phyloP scores from a whole-genome alignment of 2,888 invertebrate genomes.

The Beris morrisii region DNA sequence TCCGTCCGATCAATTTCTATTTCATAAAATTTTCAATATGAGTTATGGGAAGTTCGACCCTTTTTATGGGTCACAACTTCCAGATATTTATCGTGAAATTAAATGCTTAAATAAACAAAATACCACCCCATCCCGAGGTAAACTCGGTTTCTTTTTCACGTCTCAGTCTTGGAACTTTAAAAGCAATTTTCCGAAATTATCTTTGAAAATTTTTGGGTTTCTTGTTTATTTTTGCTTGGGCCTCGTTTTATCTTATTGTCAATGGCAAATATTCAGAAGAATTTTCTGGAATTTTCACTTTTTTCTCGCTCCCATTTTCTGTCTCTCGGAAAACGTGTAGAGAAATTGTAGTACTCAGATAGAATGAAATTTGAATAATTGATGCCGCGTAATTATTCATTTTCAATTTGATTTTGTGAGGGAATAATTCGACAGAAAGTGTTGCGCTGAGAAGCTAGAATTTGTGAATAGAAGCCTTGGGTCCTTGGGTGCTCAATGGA shows the following conservation, averaged over 20 bases:
- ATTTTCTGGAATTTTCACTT: no score
- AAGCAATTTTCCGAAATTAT: constrained; percentile 24
- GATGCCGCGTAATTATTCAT: constrained; percentile 34
- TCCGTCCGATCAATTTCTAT: background rate
- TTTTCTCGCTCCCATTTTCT: no score
- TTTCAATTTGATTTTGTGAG: constrained; percentile 24
- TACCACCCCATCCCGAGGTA: background rate
- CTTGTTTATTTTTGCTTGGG: constrained; percentile 26
- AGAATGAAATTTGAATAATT: constrained; percentile 36
- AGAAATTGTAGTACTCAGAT: constrained; percentile 15
- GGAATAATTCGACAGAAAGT: background rate
- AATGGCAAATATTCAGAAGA: background rate
- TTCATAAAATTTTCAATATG: background rate
- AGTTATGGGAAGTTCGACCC: constrained; percentile 16
- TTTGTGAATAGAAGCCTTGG: no score
- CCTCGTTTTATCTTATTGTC: constrained; percentile 23
- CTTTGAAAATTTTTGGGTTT: constrained; percentile 17
- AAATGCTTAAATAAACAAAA: constrained; percentile 23
- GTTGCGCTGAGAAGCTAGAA: no score
- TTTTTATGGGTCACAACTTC: background rate
- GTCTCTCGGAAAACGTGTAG: no score
- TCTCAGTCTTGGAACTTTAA: background rate
- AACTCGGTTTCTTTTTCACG: no score
- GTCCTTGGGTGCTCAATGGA: no score
- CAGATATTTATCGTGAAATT: constrained; percentile 8